phyloP scores from a whole-genome alignment of 2,888 invertebrate species.

The Chironomus tentans region DNA sequence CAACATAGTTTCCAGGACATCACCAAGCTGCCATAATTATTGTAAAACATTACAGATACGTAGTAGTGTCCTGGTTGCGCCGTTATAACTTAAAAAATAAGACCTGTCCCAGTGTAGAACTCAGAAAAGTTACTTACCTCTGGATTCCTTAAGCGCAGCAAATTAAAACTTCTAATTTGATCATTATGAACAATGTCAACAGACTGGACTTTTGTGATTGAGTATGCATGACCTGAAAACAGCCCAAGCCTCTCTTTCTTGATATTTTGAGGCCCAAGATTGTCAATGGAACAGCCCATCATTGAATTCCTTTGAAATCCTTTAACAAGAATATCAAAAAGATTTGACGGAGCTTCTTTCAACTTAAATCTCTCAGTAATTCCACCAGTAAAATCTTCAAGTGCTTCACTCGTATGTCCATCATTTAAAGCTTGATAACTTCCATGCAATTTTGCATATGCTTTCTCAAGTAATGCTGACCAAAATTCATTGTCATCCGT shows the following conservation, averaged over 20 bases:
- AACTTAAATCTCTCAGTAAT: conserved; percentile 90
- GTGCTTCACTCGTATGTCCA: conserved; percentile 94
- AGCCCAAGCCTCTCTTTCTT: conserved; percentile 78
- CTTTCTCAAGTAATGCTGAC: conserved; percentile 91
- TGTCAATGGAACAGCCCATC: conserved; percentile 85
- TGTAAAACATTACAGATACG: no score
- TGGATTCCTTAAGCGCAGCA: conserved; percentile 80
- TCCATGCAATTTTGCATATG: conserved; percentile 91
- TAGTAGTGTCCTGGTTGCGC: no score
- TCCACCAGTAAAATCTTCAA: conserved; percentile 98
- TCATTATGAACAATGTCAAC: conserved; percentile 72
- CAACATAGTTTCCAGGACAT: no score
- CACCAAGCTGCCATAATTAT: no score
- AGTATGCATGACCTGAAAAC: conserved; percentile 89
- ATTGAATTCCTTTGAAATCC: conserved; percentile 85
- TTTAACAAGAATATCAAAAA: conserved; percentile 80
- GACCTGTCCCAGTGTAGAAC: no score
- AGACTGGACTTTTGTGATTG: conserved; percentile 75
- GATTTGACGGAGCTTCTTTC: conserved; percentile 69
- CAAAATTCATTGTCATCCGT: conserved; percentile 86
- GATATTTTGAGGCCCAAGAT: conserved; percentile 73
- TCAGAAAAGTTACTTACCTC: conserved; percentile 46
- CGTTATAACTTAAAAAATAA: no score
- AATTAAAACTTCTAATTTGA: conserved; percentile 65
- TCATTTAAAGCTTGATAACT: conserved; percentile 97